Percentiles rank a stretch among this genome's conserved stretches.
phyloP scores from a whole-genome alignment of 1,140 invertebrate genomes.

The Diabrotica undecimpunctata region DNA sequence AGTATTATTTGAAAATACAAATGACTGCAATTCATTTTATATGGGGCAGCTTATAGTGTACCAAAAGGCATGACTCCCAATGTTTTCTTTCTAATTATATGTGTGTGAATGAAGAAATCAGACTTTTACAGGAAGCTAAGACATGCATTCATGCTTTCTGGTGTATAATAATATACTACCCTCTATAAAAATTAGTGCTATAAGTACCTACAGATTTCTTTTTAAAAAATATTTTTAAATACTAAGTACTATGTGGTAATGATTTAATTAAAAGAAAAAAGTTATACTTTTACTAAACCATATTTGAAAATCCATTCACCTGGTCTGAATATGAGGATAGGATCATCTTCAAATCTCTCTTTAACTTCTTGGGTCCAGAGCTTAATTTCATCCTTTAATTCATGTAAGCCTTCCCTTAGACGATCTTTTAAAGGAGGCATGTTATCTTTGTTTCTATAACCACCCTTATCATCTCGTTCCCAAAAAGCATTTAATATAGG shows the following conservation, averaged over 20 bases:
- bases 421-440: slow-evolving; percentile 51
- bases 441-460: slow-evolving; percentile 53
- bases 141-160: too few species aligned
- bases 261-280: not conserved
- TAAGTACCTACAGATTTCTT: too few species aligned
- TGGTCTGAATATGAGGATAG: slow-evolving; percentile 10
- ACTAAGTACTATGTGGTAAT: not conserved
- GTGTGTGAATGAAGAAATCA: too few species aligned
- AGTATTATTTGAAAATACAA: slow-evolving; percentile 51
- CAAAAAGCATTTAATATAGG: slow-evolving; percentile 29
- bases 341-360: slow-evolving; percentile 52
- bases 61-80: too few species aligned
- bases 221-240: too few species aligned
- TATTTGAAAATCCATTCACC: not conserved
- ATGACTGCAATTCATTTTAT: not conserved
- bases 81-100: too few species aligned
- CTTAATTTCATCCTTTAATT: slow-evolving; percentile 63
- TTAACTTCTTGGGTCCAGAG: slow-evolving; percentile 67
- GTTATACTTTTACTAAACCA: not conserved
- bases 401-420: slow-evolving; percentile 58
- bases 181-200: too few species aligned
- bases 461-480: slow-evolving; percentile 57
- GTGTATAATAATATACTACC: too few species aligned
- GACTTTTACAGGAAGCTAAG: too few species aligned
- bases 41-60: too few species aligned